A percentile compares a stretch with the other conserved stretches of the same genome.
phyloP scores from a whole-genome alignment of 2,888 invertebrate genomes.

The Dioctria linearis region DNA sequence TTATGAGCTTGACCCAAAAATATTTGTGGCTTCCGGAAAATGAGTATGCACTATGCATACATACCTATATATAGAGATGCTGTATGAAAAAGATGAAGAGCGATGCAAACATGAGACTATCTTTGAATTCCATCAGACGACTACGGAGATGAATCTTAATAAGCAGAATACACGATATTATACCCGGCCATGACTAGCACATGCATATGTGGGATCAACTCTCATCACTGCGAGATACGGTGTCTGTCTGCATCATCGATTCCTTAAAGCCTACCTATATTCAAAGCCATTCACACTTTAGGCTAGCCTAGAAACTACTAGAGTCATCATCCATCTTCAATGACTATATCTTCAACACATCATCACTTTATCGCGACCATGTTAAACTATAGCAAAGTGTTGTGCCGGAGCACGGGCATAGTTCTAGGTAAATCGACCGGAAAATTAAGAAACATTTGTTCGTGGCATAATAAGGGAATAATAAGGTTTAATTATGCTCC shows the following conservation, averaged over 20 bases:
- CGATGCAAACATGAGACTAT: slow-evolving; percentile 34
- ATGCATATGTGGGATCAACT: not conserved
- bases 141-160: slow-evolving; percentile 47
- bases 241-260: slow-evolving; percentile 10
- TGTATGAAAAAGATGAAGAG: slow-evolving; percentile 12
- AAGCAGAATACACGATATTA: slow-evolving; percentile 29
- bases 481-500: slow-evolving; percentile 56
- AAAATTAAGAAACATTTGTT: slow-evolving; percentile 57
- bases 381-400: not conserved
- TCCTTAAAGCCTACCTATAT: not conserved
- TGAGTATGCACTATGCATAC: not conserved
- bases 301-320: slow-evolving; percentile 23
- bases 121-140: slow-evolving; percentile 49
- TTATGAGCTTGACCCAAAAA: slow-evolving; percentile 53
- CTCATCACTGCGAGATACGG: not conserved
- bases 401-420: slow-evolving; percentile 27
- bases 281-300: not conserved
- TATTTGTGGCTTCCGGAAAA: slow-evolving; percentile 55
- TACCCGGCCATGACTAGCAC: not conserved
- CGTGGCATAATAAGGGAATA: slow-evolving; percentile 56
- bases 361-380: slow-evolving; percentile 50
- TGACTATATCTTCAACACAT: slow-evolving; percentile 50
- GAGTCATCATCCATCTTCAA: slow-evolving; percentile 50
- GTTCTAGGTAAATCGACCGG: slow-evolving; percentile 55
- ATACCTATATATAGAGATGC: not conserved